These are phyloP conservation scores for Ips nitidus DNA, from an alignment of 1,140 invertebrate species.

Conservation along the genomic window DNA sequence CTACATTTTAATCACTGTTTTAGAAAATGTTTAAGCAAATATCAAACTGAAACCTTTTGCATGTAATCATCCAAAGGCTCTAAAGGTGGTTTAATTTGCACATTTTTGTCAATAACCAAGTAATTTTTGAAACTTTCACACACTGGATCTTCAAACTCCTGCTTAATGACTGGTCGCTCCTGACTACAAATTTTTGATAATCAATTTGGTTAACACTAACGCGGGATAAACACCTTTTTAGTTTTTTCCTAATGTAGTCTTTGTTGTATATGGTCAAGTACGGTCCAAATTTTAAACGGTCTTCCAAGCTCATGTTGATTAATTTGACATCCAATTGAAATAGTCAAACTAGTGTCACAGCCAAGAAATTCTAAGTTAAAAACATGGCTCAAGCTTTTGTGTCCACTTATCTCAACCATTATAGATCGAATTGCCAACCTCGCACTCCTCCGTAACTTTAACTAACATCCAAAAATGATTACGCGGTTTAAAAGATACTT, in stretches of 20 bases:
- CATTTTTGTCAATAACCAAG: conserved; percentile 23
- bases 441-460: conserved; percentile 29
- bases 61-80: conserved; percentile 33
- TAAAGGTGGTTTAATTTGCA: conserved; percentile 7
- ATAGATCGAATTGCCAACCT: conserved; percentile 34
- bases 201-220: background rate
- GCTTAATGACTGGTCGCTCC: background rate
- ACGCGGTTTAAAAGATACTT: too few relatives aligned
- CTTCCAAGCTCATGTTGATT: conserved; percentile 25
- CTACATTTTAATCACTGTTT: conserved; percentile 10
- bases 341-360: background rate
- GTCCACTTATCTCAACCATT: conserved; percentile 39
- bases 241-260: conserved; percentile 30
- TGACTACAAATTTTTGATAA: conserved; percentile 10
- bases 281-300: conserved; percentile 17
- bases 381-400: conserved; percentile 42
- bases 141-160: conserved; percentile 41
- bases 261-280: conserved; percentile 37
- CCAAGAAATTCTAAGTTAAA: background rate
- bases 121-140: conserved; percentile 38
- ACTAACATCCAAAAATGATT: too few relatives aligned
- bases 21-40: background rate
- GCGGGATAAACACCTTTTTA: background rate
- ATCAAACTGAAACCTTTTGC: conserved; percentile 18
- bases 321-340: background rate